Base-by-base conservation (phyloP, 2,888 invertebrate genomes). In the Chelonus formosanus region DNA sequence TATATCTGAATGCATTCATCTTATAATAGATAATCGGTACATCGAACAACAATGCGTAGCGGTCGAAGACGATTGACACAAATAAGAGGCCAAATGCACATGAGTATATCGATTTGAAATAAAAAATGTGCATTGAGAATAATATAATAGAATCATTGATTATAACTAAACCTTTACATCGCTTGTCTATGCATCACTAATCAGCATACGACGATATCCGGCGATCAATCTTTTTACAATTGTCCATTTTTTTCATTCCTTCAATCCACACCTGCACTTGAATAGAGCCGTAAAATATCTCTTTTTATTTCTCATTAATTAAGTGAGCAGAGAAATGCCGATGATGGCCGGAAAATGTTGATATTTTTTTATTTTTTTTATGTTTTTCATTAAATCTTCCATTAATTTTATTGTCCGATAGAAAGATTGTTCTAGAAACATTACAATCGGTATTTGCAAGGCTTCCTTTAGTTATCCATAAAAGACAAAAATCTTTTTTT, bases 391-490 rank as follows among this genome's bases (percentile, higher is more conserved):
- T 43, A 58, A 45, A 58, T 5, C n/a, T 32, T 47, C 5, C 34
- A 58, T 31, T 47, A 34, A 6, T 47, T 47, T 58, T 47, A 58
- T 58, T 45, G 32, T 58, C 8, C 35, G 35, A 35, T 10, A 4
- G n/a, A 34, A 35, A 47, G 45, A 58, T 35, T n/a, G 47, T 47
- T n/a, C 47, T n/a, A 47, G 34, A 34, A 35, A 58, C 47, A 34
- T 35, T n/a, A 45, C 6, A 32, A 58, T 58, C 44, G 35, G 34
- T 45, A 47, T 58, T 64, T 67, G 64, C 68, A 62, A 47, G 45
- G 65, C 67, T 69, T 67, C 71, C 73, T 65, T 67, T 73, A 74
- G 58, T 71, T 70, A 71, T 74, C 70, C 74, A 70, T 73, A 72
- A 72, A 70, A 63, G 57, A 45, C 36, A n/a, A 6, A 48, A 32